phyloP scores from a whole-genome alignment of 2,888 invertebrate genomes.

The Campoletis raptor region DNA sequence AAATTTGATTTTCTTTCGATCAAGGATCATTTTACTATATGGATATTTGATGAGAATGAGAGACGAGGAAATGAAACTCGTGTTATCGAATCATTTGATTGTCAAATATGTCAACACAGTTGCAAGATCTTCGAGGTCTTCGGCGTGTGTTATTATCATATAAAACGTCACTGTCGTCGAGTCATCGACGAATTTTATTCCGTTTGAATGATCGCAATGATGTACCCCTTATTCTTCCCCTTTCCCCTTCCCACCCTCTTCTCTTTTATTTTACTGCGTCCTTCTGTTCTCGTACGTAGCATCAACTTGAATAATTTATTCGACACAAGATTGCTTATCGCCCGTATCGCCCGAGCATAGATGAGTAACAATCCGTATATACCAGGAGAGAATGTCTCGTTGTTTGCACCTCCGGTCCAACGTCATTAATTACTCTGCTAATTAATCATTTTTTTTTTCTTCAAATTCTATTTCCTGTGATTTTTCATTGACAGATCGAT shows the following conservation, averaged over 20 bases:
- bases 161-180: constrained; percentile 43
- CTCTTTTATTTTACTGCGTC: constrained; percentile 1
- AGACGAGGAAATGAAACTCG: constrained; percentile 3
- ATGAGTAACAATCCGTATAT: constrained; percentile 50
- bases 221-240: constrained; percentile 6
- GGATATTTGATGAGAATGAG: constrained; percentile 33
- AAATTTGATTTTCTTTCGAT: constrained; percentile 4
- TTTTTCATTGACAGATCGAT: not conserved
- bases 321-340: constrained; percentile 51
- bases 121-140: constrained; percentile 52
- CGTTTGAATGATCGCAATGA: constrained; percentile 22
- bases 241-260: not conserved
- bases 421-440: not conserved
- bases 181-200: constrained; percentile 49
- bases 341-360: constrained; percentile 41
- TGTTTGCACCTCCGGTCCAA: constrained; percentile 7
- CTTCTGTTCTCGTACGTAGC: constrained; percentile 15
- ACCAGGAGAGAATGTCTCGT: constrained; percentile 38
- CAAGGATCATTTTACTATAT: constrained; percentile 46
- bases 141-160: constrained; percentile 26
- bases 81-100: constrained; percentile 47
- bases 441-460: not conserved
- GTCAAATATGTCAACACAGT: constrained; percentile 51
- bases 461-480: not conserved
- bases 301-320: constrained; percentile 62